Evolutionary conservation across 2,888 invertebrate species (phyloP).

Genomic region (Mellilla xanthometata): DNA sequence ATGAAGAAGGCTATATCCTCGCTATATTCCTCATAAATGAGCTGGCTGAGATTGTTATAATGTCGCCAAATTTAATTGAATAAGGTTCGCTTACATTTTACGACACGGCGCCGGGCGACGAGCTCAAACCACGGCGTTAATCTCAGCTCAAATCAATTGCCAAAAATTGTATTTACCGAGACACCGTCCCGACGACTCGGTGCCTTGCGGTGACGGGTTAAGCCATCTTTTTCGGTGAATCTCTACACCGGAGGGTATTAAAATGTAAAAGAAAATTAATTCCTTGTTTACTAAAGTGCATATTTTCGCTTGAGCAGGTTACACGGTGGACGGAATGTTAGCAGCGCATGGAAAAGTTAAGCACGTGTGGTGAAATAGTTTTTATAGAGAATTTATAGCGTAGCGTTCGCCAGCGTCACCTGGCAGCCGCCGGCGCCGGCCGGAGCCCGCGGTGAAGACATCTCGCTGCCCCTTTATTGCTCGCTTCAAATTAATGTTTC

Average conservation of each 20-base stretch:
- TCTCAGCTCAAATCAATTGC: conserved; percentile 76
- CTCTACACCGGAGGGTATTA: conserved; percentile 56
- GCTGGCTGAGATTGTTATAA: conserved; percentile 75
- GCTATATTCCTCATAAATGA: conserved; percentile 61
- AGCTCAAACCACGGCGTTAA: conserved; percentile 71
- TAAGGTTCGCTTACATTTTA: conserved; percentile 79
- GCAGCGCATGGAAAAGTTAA: conserved; percentile 51
- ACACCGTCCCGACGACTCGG: conserved; percentile 38
- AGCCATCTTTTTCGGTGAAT: conserved; percentile 50
- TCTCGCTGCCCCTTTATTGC: conserved; percentile 77
- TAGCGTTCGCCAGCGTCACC: conserved; percentile 66
- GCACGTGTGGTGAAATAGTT: conserved; percentile 46
- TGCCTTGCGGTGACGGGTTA: conserved; percentile 50
- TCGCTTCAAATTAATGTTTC: conserved; percentile 79
- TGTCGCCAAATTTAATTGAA: conserved; percentile 79
- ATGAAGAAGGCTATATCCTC: conserved; percentile 56
- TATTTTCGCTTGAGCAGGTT: conserved; percentile 48
- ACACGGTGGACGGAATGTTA: conserved; percentile 43
- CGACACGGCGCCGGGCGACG: conserved; percentile 59
- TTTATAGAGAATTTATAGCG: conserved; percentile 76
- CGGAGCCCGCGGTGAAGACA: conserved; percentile 58
- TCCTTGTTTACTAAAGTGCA: conserved; percentile 68
- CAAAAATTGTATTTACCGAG: conserved; percentile 69
- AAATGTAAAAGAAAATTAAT: conserved; percentile 78
- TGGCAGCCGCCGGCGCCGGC: conserved; percentile 34